A percentile compares a stretch with the other conserved stretches of the same genome.
phyloP scores from a whole-genome alignment of 1,140 invertebrate genomes.

The Zaprionus vittiger region DNA sequence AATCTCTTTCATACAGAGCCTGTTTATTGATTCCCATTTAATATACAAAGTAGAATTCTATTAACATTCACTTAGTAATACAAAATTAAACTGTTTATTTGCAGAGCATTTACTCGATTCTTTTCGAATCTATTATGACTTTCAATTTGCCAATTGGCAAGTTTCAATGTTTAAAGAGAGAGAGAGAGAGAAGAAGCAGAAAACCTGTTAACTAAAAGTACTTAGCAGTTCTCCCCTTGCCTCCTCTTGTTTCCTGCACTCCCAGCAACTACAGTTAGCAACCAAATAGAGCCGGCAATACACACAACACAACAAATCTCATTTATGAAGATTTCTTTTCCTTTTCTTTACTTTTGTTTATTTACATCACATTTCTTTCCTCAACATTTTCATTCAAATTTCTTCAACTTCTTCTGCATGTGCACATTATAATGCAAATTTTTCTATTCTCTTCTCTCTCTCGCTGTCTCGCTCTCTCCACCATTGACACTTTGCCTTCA shows the following conservation, averaged over 20 bases:
- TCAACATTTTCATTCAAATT: constrained; percentile 58
- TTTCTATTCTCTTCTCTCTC: constrained; percentile 29
- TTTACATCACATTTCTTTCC: constrained; percentile 55
- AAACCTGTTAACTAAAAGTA: constrained; percentile 26
- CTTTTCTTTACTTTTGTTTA: constrained; percentile 43
- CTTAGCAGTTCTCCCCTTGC: constrained; percentile 29
- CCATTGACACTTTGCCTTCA: neutral
- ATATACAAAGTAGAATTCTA: neutral
- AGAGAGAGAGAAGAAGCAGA: neutral
- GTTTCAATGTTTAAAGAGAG: neutral
- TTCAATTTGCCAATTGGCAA: constrained; percentile 4
- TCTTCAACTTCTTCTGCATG: constrained; percentile 54
- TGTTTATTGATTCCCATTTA: too few species aligned
- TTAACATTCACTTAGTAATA: neutral
- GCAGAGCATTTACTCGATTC: neutral
- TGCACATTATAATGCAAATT: constrained; percentile 74
- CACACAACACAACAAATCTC: constrained; percentile 68
- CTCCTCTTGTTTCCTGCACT: neutral
- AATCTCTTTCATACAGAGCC: too few species aligned
- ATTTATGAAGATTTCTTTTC: constrained; percentile 59
- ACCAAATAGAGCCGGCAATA: constrained; percentile 30
- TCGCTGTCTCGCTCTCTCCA: neutral
- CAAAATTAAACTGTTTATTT: neutral
- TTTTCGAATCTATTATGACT: neutral
- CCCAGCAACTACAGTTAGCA: constrained; percentile 51